These are phyloP conservation scores for Acipenser transmontanus DNA, from an alignment of 2,797 vertebrate species.

Conservation along the genomic window DNA sequence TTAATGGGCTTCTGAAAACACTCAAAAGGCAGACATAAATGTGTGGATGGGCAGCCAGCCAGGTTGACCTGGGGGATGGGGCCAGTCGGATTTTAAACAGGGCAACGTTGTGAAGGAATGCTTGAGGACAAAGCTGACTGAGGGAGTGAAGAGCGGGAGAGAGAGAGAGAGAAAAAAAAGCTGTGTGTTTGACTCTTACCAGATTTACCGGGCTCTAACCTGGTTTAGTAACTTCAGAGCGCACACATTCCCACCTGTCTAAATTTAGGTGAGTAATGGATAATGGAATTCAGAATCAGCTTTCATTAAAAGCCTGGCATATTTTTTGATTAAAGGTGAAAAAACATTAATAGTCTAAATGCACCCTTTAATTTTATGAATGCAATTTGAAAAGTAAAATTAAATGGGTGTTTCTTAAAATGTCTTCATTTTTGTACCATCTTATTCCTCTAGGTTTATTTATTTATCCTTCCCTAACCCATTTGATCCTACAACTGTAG, in stretches of 20 bases:
- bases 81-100: slow-evolving; percentile 62
- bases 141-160: slow-evolving; percentile 36
- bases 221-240: slow-evolving; percentile 48
- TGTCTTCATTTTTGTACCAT: slow-evolving; percentile 20
- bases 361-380: slow-evolving; percentile 25
- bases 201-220: slow-evolving; percentile 50
- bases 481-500: no score
- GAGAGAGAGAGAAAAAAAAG: slow-evolving; percentile 22
- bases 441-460: slow-evolving; percentile 10
- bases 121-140: slow-evolving; percentile 55
- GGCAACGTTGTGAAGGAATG: slow-evolving; percentile 66
- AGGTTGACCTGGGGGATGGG: slow-evolving; percentile 61
- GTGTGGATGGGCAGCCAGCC: slow-evolving; percentile 80
- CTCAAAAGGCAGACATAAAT: slow-evolving; percentile 81
- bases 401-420: slow-evolving; percentile 14
- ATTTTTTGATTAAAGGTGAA: slow-evolving; percentile 34
- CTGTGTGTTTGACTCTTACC: slow-evolving; percentile 44
- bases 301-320: slow-evolving; percentile 49
- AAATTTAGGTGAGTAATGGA: slow-evolving; percentile 51
- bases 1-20: slow-evolving; percentile 83
- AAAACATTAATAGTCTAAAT: slow-evolving; percentile 18
- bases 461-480: no score
- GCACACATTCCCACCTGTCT: slow-evolving; percentile 64
- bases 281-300: slow-evolving; percentile 69
- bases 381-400: slow-evolving; percentile 16